Evolutionary conservation across 2,797 vertebrate genomes (phyloP).

Genomic region (Siniperca scherzeri): DNA sequence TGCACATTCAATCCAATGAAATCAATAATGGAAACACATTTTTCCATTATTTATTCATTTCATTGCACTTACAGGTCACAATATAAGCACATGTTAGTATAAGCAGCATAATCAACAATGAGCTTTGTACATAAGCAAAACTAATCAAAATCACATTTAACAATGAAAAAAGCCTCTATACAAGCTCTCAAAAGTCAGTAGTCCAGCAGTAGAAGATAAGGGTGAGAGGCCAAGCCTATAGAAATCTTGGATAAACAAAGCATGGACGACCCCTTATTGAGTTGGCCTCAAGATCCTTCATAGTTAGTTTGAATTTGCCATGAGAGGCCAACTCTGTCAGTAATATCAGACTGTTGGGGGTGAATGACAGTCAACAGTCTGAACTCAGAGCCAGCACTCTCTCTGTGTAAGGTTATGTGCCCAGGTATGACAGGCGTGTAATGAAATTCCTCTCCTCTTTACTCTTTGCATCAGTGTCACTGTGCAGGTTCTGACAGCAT

Average conservation of each 20-base stretch:
- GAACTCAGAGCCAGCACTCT: constrained; percentile 19
- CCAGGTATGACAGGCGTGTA: constrained; percentile 64
- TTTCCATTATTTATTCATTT: constrained; percentile 13
- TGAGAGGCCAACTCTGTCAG: constrained; percentile 21
- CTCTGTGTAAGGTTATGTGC: constrained; percentile 41
- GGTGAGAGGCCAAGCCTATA: neutral
- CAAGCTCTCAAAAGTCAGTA: neutral
- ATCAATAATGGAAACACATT: constrained; percentile 8
- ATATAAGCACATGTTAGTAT: neutral
- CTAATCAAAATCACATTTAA: neutral
- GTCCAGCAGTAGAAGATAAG: neutral
- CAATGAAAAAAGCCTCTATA: neutral
- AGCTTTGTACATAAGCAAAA: neutral
- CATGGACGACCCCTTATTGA: constrained; percentile 30
- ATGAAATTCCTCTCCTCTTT: constrained; percentile 64
- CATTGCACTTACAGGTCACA: neutral
- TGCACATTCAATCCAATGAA: neutral
- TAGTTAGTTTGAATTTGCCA: constrained; percentile 32
- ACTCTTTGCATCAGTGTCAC: constrained; percentile 36
- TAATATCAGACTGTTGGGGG: constrained; percentile 33
- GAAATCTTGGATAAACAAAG: constrained; percentile 41
- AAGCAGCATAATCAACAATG: neutral
- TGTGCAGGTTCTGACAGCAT: constrained; percentile 46
- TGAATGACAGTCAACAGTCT: constrained; percentile 53
- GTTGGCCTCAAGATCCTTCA: constrained; percentile 25